phyloP scores from a whole-genome alignment of 2,797 vertebrate genomes.

The Galagoides demidoff region DNA sequence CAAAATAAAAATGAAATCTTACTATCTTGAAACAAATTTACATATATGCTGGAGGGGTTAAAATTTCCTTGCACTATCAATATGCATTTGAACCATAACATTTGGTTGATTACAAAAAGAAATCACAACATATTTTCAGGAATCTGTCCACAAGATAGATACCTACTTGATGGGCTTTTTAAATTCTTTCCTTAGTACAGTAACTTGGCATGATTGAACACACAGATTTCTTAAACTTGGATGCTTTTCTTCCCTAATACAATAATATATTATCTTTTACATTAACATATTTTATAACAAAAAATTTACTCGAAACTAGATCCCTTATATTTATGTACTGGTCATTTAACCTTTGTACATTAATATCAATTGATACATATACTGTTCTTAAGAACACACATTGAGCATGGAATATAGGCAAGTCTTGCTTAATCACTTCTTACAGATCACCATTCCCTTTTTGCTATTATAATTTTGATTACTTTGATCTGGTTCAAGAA shows the following conservation, averaged over 20 bases:
- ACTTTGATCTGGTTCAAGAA: neutral
- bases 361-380: neutral
- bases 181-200: neutral
- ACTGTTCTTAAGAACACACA: neutral
- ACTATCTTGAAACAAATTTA: neutral
- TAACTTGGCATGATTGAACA: neutral
- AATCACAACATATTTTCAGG: neutral
- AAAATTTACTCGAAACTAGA: neutral
- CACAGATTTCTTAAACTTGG: neutral
- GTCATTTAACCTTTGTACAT: neutral
- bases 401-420: neutral
- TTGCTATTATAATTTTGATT: neutral
- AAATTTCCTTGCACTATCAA: neutral
- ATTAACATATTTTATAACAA: neutral
- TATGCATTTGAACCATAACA: neutral
- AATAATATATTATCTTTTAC: neutral
- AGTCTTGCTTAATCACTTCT: neutral
- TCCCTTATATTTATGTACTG: neutral
- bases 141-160: neutral
- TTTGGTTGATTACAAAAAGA: neutral
- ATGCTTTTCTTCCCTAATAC: neutral
- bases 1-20: neutral
- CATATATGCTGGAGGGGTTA: neutral
- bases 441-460: neutral
- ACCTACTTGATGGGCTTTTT: neutral